Percentiles rank a stretch among this genome's conserved stretches.
These are phyloP conservation scores for Yponomeuta evonymella DNA, from an alignment of 2,888 invertebrate genomes.

Conservation along the genomic window DNA sequence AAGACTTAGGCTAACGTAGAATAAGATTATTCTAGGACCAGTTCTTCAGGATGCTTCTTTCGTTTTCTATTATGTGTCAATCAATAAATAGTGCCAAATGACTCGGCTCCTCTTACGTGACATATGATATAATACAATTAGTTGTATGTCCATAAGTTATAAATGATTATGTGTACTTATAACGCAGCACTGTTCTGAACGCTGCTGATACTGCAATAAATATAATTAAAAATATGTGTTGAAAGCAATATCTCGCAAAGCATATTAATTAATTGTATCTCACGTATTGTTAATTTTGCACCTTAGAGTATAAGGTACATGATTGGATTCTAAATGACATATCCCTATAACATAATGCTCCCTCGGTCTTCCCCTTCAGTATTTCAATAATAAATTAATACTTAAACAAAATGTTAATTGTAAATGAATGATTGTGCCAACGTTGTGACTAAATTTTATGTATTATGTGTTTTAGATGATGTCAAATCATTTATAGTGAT, in stretches of 20 bases:
- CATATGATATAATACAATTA: conserved; percentile 5
- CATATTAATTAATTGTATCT: conserved; percentile 37
- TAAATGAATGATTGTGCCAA: conserved; percentile 66
- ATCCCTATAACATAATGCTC: conserved; percentile 57
- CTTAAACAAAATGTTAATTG: conserved; percentile 27
- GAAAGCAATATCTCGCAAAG: conserved; percentile 27
- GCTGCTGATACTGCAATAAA: conserved; percentile 16
- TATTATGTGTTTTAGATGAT: conserved; percentile 36
- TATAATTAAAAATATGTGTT: conserved; percentile 24
- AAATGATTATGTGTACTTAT: not conserved
- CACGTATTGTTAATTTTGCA: conserved; percentile 66
- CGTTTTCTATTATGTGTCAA: not conserved
- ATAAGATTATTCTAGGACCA: conserved; percentile 66
- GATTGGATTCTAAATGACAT: conserved; percentile 53
- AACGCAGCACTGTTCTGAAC: conserved; percentile 8
- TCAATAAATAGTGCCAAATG: conserved; percentile 52
- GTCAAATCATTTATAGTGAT: conserved; percentile 12
- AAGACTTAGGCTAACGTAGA: conserved; percentile 49
- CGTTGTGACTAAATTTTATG: conserved; percentile 51
- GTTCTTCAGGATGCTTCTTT: conserved; percentile 43
- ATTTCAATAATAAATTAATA: conserved; percentile 51
- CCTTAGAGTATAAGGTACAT: conserved; percentile 57
- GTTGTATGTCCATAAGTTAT: not conserved
- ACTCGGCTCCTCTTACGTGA: not conserved
- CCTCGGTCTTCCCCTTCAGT: conserved; percentile 70